Evolutionary conservation across 2,113 vertebrate species (phyloP).

Genomic region (Notarius quadriscutis): DNA sequence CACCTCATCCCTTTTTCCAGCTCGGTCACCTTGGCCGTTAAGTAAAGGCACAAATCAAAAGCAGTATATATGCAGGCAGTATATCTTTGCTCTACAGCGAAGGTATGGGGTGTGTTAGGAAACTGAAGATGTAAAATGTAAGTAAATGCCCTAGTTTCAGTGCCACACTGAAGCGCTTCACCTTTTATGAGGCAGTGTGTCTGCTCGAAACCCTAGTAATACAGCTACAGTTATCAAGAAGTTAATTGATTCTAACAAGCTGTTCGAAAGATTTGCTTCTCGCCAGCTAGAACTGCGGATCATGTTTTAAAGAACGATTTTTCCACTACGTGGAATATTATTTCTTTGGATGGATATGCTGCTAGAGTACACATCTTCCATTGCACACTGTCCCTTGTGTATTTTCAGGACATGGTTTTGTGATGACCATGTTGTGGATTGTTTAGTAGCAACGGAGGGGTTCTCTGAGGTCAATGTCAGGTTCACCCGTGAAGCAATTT

Average conservation of each 20-base stretch:
- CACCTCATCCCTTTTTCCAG: not conserved
- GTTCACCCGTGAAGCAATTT: not conserved
- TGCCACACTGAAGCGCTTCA: not conserved
- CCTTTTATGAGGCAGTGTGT: not conserved
- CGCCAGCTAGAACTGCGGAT: not conserved
- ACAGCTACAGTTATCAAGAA: not conserved
- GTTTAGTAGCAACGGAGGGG: constrained; percentile 14
- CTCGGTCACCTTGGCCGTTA: not conserved
- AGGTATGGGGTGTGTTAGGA: not conserved
- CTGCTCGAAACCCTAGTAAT: not conserved
- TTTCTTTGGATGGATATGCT: not conserved
- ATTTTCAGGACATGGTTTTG: constrained; percentile 24
- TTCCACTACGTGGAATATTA: not conserved
- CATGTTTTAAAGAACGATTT: not conserved
- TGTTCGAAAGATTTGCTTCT: not conserved
- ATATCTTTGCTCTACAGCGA: not conserved
- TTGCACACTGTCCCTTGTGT: constrained; percentile 11
- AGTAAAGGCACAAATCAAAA: not conserved
- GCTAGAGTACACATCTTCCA: not conserved
- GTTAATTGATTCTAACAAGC: not conserved
- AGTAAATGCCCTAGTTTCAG: not conserved
- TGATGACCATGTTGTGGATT: constrained; percentile 23
- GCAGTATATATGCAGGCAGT: not conserved
- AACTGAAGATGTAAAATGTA: not conserved
- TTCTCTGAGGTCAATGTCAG: not conserved